Base-by-base conservation (phyloP, 2,888 invertebrate species). In the Operophtera brumata region DNA sequence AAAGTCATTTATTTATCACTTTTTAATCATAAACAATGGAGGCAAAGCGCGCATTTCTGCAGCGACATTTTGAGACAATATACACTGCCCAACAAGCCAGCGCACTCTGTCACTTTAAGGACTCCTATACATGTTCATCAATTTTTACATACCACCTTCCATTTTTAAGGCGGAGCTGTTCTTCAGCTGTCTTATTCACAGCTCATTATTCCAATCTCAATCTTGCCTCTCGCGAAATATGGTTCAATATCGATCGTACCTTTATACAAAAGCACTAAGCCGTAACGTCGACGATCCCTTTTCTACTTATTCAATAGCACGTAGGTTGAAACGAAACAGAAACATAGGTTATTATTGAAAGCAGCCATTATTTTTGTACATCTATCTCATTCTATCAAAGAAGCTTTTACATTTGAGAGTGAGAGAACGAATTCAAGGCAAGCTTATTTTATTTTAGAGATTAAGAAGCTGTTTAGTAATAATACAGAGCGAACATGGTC, bases 111-210 rank as follows among this genome's bases (percentile, higher is more conserved):
- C 90, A 90, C 87, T 88, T 84, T 89, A 89, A 89, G 86, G 87
- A 89, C 88, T 88, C 79, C 87, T 87, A 90, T 89, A 89, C 87
- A 87, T 89, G 89, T 90, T 89, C 88, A 90, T 90, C 84, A 90
- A 90, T 90, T 90, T 90, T 90, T 90, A 90, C 89, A 90, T 89
- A 88, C 90, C 89, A 90, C 89, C 90, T 90, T 89, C 90, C 89
- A 90, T 89, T 90, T 90, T 90, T 90, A 88, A 90, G 90, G 90
- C 88, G 90, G 90, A 87, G 89, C 87, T 89, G 86, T 82, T 84
- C 79, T 86, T 86, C 78, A 73, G 69, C 77, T 72, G 74, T 77
- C 82, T 78, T 75, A 72, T 67, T 69, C 61, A 55, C 46, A 55
- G 56, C 0, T 0, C 1, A 1, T 32, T 57, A 66, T 34, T 25